phyloP scores from a whole-genome alignment of 2,113 vertebrate species.

The Gallinago jamesoni region DNA sequence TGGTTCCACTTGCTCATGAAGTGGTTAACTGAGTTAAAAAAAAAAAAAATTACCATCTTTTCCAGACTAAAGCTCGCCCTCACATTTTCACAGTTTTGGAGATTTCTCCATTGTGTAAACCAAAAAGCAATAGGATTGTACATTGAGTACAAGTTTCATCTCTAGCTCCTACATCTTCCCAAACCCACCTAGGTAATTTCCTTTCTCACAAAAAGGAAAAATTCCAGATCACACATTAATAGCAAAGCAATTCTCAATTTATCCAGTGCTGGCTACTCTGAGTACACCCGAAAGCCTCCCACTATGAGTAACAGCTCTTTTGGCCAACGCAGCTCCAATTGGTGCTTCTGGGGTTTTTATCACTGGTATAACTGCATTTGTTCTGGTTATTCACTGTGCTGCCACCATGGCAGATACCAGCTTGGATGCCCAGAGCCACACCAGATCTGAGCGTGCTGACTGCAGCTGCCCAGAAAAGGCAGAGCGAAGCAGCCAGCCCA shows the following conservation, averaged over 20 bases:
- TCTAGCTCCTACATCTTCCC: not conserved
- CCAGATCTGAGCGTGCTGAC: not conserved
- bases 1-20: not conserved
- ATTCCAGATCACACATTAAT: not conserved
- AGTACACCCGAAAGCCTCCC: not conserved
- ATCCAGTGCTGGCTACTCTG: not conserved
- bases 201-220: not conserved
- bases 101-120: not conserved
- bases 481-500: not conserved
- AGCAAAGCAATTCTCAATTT: not conserved
- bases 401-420: not conserved
- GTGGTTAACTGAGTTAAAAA: not conserved
- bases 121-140: not conserved
- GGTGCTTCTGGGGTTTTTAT: not conserved
- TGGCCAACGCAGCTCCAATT: not conserved
- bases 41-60: not conserved
- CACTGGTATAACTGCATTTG: not conserved
- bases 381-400: not conserved
- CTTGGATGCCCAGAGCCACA: not conserved
- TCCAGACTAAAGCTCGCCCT: not conserved
- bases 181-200: accelerated
- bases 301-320: not conserved
- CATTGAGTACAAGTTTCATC: not conserved
- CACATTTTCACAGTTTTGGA: not conserved
- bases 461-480: not conserved